Percentiles rank a stretch among this genome's conserved stretches.
phyloP scores from a whole-genome alignment of 2,113 vertebrate genomes.

The Hiodon alosoides region DNA sequence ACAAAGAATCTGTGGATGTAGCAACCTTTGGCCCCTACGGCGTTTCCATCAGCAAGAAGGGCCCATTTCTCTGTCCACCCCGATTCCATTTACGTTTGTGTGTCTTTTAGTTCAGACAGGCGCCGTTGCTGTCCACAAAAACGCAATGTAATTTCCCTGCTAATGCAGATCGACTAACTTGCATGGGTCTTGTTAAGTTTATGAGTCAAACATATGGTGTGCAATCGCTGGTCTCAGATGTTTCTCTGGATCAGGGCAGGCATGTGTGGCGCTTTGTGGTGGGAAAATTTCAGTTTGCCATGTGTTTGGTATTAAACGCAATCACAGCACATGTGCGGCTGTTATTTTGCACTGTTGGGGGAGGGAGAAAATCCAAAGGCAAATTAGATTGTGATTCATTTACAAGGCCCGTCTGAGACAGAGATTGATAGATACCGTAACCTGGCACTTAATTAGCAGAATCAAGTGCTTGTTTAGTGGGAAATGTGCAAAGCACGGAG shows the following conservation, averaged over 20 bases:
- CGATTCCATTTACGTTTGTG: not conserved
- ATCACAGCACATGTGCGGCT: slow-evolving; percentile 40
- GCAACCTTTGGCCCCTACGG: not conserved
- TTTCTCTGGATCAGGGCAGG: not conserved
- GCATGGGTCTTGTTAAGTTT: not conserved
- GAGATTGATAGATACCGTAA: slow-evolving; percentile 65
- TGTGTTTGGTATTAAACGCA: slow-evolving; percentile 52
- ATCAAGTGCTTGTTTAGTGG: slow-evolving; percentile 24
- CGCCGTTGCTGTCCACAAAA: too few relatives aligned
- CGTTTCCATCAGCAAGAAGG: slow-evolving; percentile 1
- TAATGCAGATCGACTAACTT: not conserved
- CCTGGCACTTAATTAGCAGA: slow-evolving; percentile 55
- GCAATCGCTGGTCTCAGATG: slow-evolving; percentile 5
- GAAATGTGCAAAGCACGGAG: not conserved
- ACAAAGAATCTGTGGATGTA: slow-evolving; percentile 13
- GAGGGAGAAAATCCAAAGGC: slow-evolving; percentile 38
- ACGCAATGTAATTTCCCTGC: not conserved
- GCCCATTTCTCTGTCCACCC: not conserved
- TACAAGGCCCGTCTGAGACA: slow-evolving; percentile 50
- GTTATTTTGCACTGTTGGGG: slow-evolving; percentile 42
- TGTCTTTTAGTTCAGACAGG: not conserved
- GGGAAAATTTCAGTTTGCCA: slow-evolving; percentile 37
- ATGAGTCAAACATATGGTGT: slow-evolving; percentile 3
- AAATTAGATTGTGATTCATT: slow-evolving; percentile 55
- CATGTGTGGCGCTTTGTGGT: slow-evolving; percentile 28